Evolutionary conservation across 2,113 vertebrate species (phyloP), one percentile per base, ranked within the genome.

Genomic region (Crypturellus undulatus): DNA sequence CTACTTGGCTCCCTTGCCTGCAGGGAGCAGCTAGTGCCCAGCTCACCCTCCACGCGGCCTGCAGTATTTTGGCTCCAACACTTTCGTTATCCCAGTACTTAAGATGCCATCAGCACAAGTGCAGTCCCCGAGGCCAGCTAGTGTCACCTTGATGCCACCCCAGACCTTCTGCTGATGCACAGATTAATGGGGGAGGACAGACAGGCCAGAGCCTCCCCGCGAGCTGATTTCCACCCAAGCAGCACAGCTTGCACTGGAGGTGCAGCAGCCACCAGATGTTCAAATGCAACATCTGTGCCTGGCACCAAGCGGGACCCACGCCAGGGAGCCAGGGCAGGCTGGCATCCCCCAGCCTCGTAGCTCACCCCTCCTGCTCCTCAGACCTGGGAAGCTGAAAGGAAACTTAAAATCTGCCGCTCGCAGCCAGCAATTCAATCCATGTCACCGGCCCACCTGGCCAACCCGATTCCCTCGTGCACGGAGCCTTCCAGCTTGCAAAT

Each of bases 61-160:
- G 51, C 0, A 0, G 10, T 59, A 32, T 34, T 14, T 75, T 0
- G 4, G 63, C 10, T 45, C 69, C 62, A 58, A 26, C 3, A 0
- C 26, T 75, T 79, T 10, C 4, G 12, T 51, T 43, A 10, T 18
- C 15, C 36, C 0, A 0, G 22, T 30, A 10, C 19, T 34, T 16
- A 30, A 0, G 7, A 14, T 9, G 68, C 21, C 32, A 58, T 32
- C 32, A 22, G 51, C 36, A 30, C 59, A 78, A 40, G 42, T 6
- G 20, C 26, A 1, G 1, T 18, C 28, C 15, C 15, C 28, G 5
- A 16, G 28, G 28, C 54, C 54, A 56, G 26, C 14, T 12, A 15
- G 26, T 17, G 21, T 10, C 43, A 24, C 32, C 30, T 21, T 16
- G 30, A 32, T n/a, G 21, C 38, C 17, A 17, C 24, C 10, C 51